phyloP scores from a whole-genome alignment of 2,888 invertebrate species.

The Hesperia comma region DNA sequence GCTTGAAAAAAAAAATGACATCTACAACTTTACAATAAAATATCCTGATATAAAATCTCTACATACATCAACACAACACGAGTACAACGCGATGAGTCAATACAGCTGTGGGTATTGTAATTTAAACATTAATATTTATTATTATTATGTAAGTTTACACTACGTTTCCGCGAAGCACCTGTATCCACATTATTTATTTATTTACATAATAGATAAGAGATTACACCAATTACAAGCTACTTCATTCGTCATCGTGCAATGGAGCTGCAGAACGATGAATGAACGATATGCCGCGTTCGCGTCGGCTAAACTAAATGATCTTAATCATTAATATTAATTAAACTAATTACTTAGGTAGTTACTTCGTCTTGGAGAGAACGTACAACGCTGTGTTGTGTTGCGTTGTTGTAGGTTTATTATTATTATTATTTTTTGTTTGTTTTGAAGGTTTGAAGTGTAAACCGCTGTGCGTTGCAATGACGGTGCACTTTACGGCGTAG shows the following conservation, averaged over 20 bases:
- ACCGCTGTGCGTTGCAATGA: no score
- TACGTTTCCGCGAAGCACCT: constrained; percentile 8
- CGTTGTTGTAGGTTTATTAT: no score
- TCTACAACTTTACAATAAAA: no score
- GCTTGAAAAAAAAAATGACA: no score
- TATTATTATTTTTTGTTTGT: no score
- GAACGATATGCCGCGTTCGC: neutral
- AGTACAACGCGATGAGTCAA: neutral
- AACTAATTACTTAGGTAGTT: neutral
- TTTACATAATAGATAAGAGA: constrained; percentile 13
- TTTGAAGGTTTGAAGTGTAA: no score
- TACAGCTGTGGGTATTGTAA: constrained; percentile 5
- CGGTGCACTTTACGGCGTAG: no score
- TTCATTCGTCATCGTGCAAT: constrained; percentile 1
- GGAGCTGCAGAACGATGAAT: neutral
- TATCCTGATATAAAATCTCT: no score
- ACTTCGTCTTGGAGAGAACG: no score
- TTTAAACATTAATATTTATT: neutral
- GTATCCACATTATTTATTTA: constrained; percentile 3
- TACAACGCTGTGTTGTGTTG: no score
- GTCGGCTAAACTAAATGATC: neutral
- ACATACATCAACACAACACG: neutral
- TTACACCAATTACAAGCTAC: neutral
- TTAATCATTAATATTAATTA: neutral
- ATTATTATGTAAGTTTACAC: neutral